These are phyloP conservation scores for Pelvicachromis taeniatus DNA, from an alignment of 2,113 vertebrate species.

Conservation along the genomic window DNA sequence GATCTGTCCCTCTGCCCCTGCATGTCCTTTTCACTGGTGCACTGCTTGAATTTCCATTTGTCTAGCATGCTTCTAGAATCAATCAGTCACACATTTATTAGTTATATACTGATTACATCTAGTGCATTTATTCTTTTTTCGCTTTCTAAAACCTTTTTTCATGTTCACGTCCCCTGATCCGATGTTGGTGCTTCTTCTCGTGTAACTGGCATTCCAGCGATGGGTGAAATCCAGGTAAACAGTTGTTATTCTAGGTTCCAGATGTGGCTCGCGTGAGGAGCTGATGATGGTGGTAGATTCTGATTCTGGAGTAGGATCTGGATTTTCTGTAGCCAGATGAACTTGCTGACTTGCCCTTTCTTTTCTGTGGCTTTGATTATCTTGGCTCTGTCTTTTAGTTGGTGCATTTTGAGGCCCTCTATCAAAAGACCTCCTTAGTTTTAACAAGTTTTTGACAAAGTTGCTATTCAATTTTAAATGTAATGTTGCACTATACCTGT, in stretches of 20 bases:
- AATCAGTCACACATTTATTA: neutral
- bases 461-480: neutral
- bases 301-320: neutral
- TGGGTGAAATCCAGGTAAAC: neutral
- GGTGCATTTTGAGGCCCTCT: neutral
- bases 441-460: neutral
- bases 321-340: neutral
- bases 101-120: neutral
- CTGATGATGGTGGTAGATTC: neutral
- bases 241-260: neutral
- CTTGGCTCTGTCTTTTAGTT: neutral
- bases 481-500: neutral
- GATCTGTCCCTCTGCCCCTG: neutral
- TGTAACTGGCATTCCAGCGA: neutral
- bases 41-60: neutral
- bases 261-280: neutral
- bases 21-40: neutral
- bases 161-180: neutral
- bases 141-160: neutral
- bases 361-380: neutral
- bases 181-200: neutral
- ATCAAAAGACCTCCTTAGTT: neutral
- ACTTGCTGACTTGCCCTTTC: neutral
- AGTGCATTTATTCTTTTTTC: neutral
- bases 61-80: neutral